A percentile compares a stretch with the other conserved stretches of the same genome.
Evolutionary conservation across 2,797 vertebrate genomes (phyloP).

Genomic region (Pelobates cultripes): DNA sequence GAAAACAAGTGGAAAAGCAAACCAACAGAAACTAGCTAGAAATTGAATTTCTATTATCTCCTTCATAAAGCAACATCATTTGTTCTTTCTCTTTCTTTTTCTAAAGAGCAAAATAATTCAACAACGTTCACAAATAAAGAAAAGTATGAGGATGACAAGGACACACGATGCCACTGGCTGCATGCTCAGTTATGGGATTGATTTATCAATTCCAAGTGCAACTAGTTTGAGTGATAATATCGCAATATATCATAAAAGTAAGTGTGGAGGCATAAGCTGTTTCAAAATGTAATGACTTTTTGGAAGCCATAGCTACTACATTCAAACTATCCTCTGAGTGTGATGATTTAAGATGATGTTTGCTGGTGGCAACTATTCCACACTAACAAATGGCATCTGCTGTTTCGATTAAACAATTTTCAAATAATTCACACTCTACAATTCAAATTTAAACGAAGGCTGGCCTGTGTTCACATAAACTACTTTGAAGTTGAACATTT

Average conservation of each 20-base stretch:
- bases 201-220: slow-evolving; percentile 46
- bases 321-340: slow-evolving; percentile 28
- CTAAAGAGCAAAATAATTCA: slow-evolving; percentile 12
- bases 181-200: slow-evolving; percentile 42
- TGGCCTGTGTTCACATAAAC: slow-evolving; percentile 19
- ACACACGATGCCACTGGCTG: slow-evolving; percentile 41
- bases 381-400: slow-evolving; percentile 34
- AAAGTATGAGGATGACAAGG: slow-evolving; percentile 34
- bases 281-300: slow-evolving; percentile 46
- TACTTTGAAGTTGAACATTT: slow-evolving; percentile 46
- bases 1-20: not conserved
- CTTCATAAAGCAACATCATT: slow-evolving; percentile 32
- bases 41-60: slow-evolving; percentile 25
- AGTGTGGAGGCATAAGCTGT: slow-evolving; percentile 36
- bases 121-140: slow-evolving; percentile 14
- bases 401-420: slow-evolving; percentile 48
- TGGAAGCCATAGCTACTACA: not conserved
- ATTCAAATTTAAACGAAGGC: slow-evolving; percentile 21
- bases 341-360: slow-evolving; percentile 35
- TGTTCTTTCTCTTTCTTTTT: not conserved
- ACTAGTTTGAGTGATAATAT: slow-evolving; percentile 42
- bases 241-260: slow-evolving; percentile 41
- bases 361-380: slow-evolving; percentile 40
- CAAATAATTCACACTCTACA: slow-evolving; percentile 35
- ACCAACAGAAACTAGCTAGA: slow-evolving; percentile 1